Percentiles rank a stretch among this genome's conserved stretches.
These are phyloP conservation scores for Daphoenositta chrysoptera DNA, from an alignment of 2,113 vertebrate species.

Conservation along the genomic window DNA sequence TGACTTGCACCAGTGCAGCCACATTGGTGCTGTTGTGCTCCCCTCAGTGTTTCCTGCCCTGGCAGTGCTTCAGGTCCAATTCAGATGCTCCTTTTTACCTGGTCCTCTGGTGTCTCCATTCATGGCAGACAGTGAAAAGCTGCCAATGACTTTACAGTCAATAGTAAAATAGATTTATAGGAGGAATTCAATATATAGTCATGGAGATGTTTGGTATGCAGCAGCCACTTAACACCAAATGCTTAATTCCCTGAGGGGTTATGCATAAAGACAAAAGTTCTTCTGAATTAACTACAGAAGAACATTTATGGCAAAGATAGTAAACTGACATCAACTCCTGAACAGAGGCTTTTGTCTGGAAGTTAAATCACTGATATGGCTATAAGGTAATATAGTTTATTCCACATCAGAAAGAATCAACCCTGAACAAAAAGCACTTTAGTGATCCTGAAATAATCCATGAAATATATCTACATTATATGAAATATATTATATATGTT, in stretches of 20 bases:
- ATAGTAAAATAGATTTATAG: neutral
- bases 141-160: neutral
- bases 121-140: neutral
- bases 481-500: neutral
- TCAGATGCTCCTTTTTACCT: neutral
- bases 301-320: neutral
- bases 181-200: neutral
- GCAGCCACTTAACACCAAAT: neutral
- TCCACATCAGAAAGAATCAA: neutral
- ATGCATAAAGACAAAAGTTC: neutral
- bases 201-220: neutral
- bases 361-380: neutral
- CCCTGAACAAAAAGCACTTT: neutral
- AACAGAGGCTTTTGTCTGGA: neutral
- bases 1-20: too few relatives aligned
- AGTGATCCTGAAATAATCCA: neutral
- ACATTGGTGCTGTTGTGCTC: fast-evolving
- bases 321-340: neutral
- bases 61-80: neutral
- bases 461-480: neutral
- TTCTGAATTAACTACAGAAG: neutral
- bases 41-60: neutral
- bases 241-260: neutral
- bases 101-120: neutral
- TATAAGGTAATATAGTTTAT: neutral